phyloP scores from a whole-genome alignment of 2,797 vertebrate species.

The Amazonetta brasiliensis region DNA sequence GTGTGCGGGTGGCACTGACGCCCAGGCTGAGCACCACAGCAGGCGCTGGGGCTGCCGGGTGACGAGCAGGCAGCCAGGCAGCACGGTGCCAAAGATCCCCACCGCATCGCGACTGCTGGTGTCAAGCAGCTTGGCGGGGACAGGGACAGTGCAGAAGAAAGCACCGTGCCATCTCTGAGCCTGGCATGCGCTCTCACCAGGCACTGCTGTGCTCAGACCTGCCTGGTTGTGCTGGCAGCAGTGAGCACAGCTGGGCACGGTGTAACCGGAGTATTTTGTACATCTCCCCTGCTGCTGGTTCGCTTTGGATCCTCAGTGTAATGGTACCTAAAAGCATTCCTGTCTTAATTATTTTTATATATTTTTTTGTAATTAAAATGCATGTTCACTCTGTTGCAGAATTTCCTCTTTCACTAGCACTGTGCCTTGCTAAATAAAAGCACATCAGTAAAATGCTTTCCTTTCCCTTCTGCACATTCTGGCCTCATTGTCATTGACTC shows the following conservation, averaged over 20 bases:
- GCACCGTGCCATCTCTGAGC: neutral
- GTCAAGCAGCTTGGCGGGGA: accelerated
- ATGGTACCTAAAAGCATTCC: neutral
- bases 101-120: accelerated
- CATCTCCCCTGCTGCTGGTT: neutral
- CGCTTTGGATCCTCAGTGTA: neutral
- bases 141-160: accelerated
- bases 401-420: neutral
- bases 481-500: neutral
- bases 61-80: too few species aligned
- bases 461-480: neutral
- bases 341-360: constrained; percentile 3
- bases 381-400: neutral
- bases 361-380: neutral
- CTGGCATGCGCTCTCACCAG: accelerated
- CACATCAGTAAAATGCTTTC: neutral
- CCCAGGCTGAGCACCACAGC: accelerated
- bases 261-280: neutral
- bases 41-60: too few species aligned
- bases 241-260: neutral
- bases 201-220: neutral
- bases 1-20: accelerated
- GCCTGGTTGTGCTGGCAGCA: accelerated
- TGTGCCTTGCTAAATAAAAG: neutral
- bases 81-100: neutral